These are phyloP conservation scores for Plebejus argus DNA, from an alignment of 2,888 invertebrate species.

Conservation along the genomic window DNA sequence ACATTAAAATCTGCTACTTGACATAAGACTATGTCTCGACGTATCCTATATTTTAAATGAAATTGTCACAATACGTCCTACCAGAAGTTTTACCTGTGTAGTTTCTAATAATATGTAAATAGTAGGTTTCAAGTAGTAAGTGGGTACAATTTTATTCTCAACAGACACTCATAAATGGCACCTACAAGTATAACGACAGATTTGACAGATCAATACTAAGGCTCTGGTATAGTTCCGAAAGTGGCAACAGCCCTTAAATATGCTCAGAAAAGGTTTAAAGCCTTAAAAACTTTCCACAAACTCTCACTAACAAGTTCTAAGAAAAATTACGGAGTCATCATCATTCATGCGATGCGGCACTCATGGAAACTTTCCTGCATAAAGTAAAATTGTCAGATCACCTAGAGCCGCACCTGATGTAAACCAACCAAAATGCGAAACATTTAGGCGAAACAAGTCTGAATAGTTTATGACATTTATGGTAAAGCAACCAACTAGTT, in stretches of 20 bases:
- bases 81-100: not conserved
- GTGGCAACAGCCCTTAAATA: not conserved
- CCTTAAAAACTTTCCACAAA: not conserved
- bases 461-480: not conserved
- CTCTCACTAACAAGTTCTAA: conserved; percentile 3
- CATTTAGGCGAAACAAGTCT: not conserved
- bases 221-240: not conserved
- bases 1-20: not conserved
- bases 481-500: not conserved
- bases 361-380: not conserved
- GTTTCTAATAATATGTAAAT: not conserved
- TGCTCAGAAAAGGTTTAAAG: not conserved
- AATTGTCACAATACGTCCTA: not conserved
- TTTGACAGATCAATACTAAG: too few relatives aligned
- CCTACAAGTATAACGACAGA: not conserved
- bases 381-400: not conserved
- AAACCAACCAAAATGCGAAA: not conserved
- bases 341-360: not conserved
- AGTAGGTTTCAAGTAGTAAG: not conserved
- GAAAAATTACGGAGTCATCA: conserved; percentile 12
- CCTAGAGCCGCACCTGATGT: not conserved
- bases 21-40: not conserved
- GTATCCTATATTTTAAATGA: not conserved
- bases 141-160: not conserved
- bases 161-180: not conserved